Base-by-base conservation (phyloP, 1,140 invertebrate genomes). In the Drosophila dunni region DNA sequence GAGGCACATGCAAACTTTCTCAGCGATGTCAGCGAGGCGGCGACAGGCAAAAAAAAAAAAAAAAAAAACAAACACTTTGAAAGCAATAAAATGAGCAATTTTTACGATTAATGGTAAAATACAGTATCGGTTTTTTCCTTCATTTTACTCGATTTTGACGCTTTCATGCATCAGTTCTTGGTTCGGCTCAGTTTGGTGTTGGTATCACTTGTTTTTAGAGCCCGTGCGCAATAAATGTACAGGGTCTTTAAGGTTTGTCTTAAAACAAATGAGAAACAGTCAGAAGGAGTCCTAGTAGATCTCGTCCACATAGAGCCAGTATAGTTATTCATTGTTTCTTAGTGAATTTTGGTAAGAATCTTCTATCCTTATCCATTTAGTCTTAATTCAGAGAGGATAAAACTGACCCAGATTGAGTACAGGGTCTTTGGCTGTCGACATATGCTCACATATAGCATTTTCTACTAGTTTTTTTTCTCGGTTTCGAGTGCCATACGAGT, bases 41-140 rank as follows among this genome's bases (percentile, higher is more conserved):
- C 34, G 54, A 67, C 46, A 46, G 57, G 46, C 58, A 74, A 42
- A 44, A 54, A 70, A 51, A 40, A 20, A 20, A 36, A 51, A 64
- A 36, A 51, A 24, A 36, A 45, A 29, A 29, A 1, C 24, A 29
- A 29, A 61, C 81, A 73, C 72, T 84, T 79, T 79, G 61, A 70
- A 82, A 70, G 73, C 81, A 83, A 84, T 84, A 79, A 84, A 84
- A 77, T 69, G 80, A 62, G 74, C 75, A 79, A 79, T 79, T 79
- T 79, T 79, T 77, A 74, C 78, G 78, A 84, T 83, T 83, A 83
- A 84, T 83, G 81, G 57, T 64, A 51, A 79, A 84, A 79, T 79
- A 83, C 77, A 79, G 75, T 83, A 84, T 77, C 54, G 71, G 53
- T 50, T 29, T 78, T 58, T 69, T 64, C 8, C 38, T 13, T 34